These are phyloP conservation scores for Puntigrus tetrazona DNA, from an alignment of 2,113 vertebrate genomes.

Conservation along the genomic window DNA sequence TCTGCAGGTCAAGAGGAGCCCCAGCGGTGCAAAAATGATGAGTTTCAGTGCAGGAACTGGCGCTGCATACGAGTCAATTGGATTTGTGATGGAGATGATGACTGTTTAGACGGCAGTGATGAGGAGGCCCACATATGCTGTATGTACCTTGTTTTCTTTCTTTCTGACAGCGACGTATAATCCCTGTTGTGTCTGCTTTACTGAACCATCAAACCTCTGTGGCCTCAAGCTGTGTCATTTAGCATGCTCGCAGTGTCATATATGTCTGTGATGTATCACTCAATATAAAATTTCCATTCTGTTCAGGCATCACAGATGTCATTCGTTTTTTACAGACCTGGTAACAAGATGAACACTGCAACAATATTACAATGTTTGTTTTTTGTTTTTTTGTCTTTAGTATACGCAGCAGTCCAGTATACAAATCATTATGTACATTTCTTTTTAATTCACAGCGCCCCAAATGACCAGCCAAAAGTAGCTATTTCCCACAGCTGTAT, in stretches of 20 bases:
- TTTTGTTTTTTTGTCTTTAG: background rate
- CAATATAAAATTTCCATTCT: background rate
- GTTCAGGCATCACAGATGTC: background rate
- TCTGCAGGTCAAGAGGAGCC: conserved; percentile 73
- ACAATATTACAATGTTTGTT: background rate
- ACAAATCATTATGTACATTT: background rate
- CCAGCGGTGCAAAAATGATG: conserved; percentile 81
- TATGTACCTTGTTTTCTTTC: conserved; percentile 65
- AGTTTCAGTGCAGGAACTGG: conserved; percentile 91
- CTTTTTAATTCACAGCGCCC: background rate
- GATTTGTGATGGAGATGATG: conserved; percentile 95
- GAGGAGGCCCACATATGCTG: conserved; percentile 86
- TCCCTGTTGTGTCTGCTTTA: conserved; percentile 23
- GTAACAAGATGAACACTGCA: background rate
- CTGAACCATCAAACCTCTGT: conserved; percentile 28
- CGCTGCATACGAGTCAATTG: conserved; percentile 88
- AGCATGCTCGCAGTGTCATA: conserved; percentile 5
- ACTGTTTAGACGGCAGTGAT: conserved; percentile 94
- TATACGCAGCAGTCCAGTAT: background rate
- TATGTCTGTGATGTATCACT: conserved; percentile 21
- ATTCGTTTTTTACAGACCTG: background rate
- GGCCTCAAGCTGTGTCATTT: background rate
- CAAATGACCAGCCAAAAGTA: background rate
- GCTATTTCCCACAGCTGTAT: background rate
- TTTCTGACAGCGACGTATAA: conserved; percentile 4